Evolutionary conservation across 2,113 vertebrate species (phyloP), one percentile per base, ranked within the genome.

Genomic region (Rallus limicola): DNA sequence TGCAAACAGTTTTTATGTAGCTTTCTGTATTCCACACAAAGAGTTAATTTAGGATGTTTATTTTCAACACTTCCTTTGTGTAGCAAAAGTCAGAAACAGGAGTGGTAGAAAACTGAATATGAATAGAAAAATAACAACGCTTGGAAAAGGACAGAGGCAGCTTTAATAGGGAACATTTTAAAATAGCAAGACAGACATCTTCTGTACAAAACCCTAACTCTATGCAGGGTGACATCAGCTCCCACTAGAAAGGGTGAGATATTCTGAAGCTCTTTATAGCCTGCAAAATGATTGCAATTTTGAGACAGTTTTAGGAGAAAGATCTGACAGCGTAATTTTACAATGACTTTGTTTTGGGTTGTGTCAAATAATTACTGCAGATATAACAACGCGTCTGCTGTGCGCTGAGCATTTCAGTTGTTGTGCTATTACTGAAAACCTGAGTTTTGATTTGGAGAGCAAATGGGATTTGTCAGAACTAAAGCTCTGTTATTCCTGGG

Each of bases 181-280:
- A 96, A 93, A 96, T 53, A 90, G 82, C n/a, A 83, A 90, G 67
- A n/a, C n/a, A 92, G 87, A 88, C 50, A 65, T 67, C 93, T 50
- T 82, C 69, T 77, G 63, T 68, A 90, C 56, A 71, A 60, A 94
- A 38, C 8, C 1, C 1, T 20, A 81, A 3, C 44, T 83, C 53
- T 48, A 13, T 53, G 80, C 75, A 53, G 46, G 46, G 56, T 93
- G 93, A 93, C 80, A 94, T 83, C 71, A 83, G 82, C 82, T 90
- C 64, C 76, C 88, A 58, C 64, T 64, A 81, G 80, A 86, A 88
- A 92, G 68, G 55, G 28, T 42, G 86, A 96, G 74, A 86, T 46
- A 56, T 67, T 86, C 64, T 90, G 40, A 53, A 82, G 86, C 40
- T 96, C 92, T 96, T 93, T 90, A 69, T 88, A 42, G 17, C 24